Base-by-base conservation (phyloP, 2,797 vertebrate genomes). In the Arctocebus calabarensis region DNA sequence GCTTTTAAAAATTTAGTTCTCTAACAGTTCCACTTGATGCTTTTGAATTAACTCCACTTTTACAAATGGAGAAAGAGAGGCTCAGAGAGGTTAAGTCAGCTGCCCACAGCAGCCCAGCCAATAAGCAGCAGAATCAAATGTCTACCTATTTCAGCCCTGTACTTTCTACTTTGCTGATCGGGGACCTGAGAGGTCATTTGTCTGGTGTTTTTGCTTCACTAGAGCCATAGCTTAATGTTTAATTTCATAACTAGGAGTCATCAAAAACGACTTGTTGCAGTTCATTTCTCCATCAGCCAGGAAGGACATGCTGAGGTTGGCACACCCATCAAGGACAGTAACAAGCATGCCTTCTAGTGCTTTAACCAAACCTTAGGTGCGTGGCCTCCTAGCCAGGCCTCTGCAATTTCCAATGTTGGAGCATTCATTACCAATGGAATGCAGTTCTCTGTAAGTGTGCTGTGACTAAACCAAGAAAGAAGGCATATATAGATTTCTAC, bases 171-270 rank as follows among this genome's bases (percentile, higher is more conserved):
- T 14, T 34, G 64, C 57, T 74, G 17, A 64, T 66, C 55, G 5
- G 57, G 3, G 73, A 17, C 40, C 48, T n/a, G 29, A n/a, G 1
- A 34, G n/a, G 22, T 68, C 66, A 22, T 83, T 61, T 19, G 37
- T 64, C 52, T 74, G 79, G 45, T 74, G 32, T 20, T 62, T 88
- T 55, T 64, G 68, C 71, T 91, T 85, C 40, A 32, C 4, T 5
- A n/a, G 62, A 95, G 45, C 43, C 64, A 75, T 59, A 68, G 40
- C 45, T 73, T 25, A 70, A 61, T 77, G 81, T 86, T 88, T 64
- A 64, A 71, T 52, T 90, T 84, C 10, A 3, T 81, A 37, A 61
- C 22, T 59, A 70, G 45, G 55, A 84, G 23, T 73, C 79, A 75
- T 89, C n/a, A 79, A 52, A 89, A 81, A 32, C n/a, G 45, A 22